Evolutionary conservation across 2,797 vertebrate species (phyloP).

Genomic region (Dallia pectoralis): DNA sequence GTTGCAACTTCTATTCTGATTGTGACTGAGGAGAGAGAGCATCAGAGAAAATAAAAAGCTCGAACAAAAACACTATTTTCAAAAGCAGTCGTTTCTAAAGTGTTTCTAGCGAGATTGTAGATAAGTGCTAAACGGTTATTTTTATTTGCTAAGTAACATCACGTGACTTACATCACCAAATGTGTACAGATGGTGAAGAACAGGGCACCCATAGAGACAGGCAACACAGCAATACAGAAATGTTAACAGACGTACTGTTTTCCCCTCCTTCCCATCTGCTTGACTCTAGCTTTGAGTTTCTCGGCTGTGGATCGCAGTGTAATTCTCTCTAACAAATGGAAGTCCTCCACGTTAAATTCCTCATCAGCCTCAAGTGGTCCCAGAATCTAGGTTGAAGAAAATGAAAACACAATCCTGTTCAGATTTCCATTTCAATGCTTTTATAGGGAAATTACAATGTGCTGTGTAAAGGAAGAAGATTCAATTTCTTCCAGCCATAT

Average conservation of each 20-base stretch:
- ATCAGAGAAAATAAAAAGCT: slow-evolving; percentile 13
- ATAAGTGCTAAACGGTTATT: not conserved
- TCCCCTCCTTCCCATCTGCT: slow-evolving; percentile 79
- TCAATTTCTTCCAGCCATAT: slow-evolving; percentile 46
- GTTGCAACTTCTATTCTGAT: slow-evolving; percentile 22
- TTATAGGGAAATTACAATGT: not conserved
- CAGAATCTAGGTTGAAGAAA: slow-evolving; percentile 76
- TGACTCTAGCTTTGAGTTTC: slow-evolving; percentile 85
- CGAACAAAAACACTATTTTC: not conserved
- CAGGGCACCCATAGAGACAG: not conserved
- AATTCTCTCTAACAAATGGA: slow-evolving; percentile 88
- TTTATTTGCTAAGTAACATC: slow-evolving; percentile 9
- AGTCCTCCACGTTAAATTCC: slow-evolving; percentile 86
- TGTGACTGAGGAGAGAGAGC: slow-evolving; percentile 23
- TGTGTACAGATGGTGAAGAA: not conserved
- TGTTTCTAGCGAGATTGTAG: not conserved
- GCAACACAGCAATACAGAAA: not conserved
- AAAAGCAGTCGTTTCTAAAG: not conserved
- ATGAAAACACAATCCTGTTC: slow-evolving; percentile 12
- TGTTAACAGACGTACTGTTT: slow-evolving; percentile 78
- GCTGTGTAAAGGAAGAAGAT: slow-evolving; percentile 38
- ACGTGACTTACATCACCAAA: not conserved
- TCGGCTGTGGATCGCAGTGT: slow-evolving; percentile 80
- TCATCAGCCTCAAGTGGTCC: slow-evolving; percentile 80
- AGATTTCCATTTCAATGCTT: not conserved